phyloP scores from a whole-genome alignment of 2,797 vertebrate species.

The Argentina silus region DNA sequence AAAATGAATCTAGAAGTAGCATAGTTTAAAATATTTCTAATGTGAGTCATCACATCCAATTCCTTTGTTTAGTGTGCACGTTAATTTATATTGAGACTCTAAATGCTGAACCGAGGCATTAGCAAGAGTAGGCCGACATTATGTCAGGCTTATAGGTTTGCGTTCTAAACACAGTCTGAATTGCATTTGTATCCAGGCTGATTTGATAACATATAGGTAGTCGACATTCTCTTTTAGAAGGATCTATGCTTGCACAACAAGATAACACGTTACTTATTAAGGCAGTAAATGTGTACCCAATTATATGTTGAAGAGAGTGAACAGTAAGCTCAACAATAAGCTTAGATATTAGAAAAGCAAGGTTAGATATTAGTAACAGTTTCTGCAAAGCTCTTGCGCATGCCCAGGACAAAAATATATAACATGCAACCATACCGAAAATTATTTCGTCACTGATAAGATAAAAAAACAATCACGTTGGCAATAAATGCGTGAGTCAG shows the following conservation, averaged over 20 bases:
- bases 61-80: background rate
- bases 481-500: background rate
- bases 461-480: background rate
- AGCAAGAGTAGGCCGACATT: background rate
- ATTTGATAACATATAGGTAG: background rate
- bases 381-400: slow-evolving; percentile 60
- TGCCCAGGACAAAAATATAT: slow-evolving; percentile 69
- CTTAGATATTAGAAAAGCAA: background rate
- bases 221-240: background rate
- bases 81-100: background rate
- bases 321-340: background rate
- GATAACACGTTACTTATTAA: background rate
- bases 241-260: background rate
- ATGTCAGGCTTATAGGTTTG: background rate
- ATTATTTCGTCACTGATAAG: slow-evolving; percentile 46
- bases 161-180: background rate
- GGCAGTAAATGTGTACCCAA: background rate
- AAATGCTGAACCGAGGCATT: no score
- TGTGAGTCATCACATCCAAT: background rate
- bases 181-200: background rate
- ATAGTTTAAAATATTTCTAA: slow-evolving; percentile 29
- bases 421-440: background rate
- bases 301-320: background rate
- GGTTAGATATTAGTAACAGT: background rate
- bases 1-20: slow-evolving; percentile 15